These are phyloP conservation scores for Drosophila ananassae DNA, from an alignment of 1,140 invertebrate genomes.

Conservation along the genomic window DNA sequence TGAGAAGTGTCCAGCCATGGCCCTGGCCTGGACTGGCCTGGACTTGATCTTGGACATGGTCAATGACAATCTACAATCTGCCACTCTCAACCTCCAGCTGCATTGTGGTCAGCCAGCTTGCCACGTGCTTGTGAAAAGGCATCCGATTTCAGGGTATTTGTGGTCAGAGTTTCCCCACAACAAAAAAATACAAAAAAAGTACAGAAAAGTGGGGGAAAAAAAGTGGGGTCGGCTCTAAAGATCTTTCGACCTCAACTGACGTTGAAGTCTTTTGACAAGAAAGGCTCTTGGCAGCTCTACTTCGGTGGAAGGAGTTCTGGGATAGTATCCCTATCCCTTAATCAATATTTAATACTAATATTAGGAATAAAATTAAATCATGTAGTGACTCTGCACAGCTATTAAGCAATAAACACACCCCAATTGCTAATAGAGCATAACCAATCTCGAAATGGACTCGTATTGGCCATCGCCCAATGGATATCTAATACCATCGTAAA, in stretches of 20 bases:
- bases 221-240: slow-evolving; percentile 18
- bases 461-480: slow-evolving; percentile 35
- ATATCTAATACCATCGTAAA: slow-evolving; percentile 63
- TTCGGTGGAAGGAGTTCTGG: no score
- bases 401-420: slow-evolving; percentile 63
- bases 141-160: slow-evolving; percentile 39
- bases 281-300: neutral
- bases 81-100: slow-evolving; percentile 14
- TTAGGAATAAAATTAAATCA: no score
- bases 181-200: neutral
- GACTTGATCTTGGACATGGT: slow-evolving; percentile 49
- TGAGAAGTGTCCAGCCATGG: slow-evolving; percentile 43
- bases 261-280: slow-evolving; percentile 31
- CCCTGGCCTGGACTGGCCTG: slow-evolving; percentile 9
- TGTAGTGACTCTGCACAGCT: slow-evolving; percentile 16
- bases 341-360: no score
- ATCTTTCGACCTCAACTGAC: slow-evolving; percentile 36
- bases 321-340: no score
- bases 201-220: neutral
- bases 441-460: slow-evolving; percentile 48
- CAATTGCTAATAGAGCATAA: slow-evolving; percentile 56
- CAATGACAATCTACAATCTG: slow-evolving; percentile 37
- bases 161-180: slow-evolving; percentile 28
- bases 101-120: slow-evolving; percentile 33
- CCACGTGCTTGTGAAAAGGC: slow-evolving; percentile 48